phyloP scores from a whole-genome alignment of 1,140 invertebrate species.

The Melipona quadrifasciata region DNA sequence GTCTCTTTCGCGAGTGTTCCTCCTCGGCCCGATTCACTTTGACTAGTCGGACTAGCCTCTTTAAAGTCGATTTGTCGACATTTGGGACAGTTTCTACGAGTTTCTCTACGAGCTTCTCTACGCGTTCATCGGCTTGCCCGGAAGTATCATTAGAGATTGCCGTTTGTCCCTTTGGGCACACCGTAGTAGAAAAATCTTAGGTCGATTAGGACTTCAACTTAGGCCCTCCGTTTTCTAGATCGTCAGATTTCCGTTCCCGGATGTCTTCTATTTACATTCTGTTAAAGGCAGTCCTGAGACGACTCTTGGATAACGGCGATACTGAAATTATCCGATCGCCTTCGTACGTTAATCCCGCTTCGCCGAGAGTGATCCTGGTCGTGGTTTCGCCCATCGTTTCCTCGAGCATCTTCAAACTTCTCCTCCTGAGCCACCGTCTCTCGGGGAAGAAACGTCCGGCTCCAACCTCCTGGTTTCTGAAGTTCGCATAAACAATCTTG shows the following conservation, averaged over 20 bases:
- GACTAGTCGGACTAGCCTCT: neutral
- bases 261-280: neutral
- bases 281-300: neutral
- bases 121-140: neutral
- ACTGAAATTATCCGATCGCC: constrained; percentile 2
- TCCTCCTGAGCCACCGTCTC: neutral
- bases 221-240: neutral
- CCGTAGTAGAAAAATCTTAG: constrained; percentile 18
- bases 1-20: too few species aligned
- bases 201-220: neutral
- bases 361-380: neutral
- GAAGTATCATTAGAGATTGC: neutral
- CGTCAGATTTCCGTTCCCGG: neutral
- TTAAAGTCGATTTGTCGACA: neutral
- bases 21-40: neutral
- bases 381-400: neutral
- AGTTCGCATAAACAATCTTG: constrained; percentile 27
- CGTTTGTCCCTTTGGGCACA: too few species aligned
- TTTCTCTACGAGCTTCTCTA: neutral
- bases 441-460: neutral
- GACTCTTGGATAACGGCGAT: neutral
- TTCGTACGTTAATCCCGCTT: neutral
- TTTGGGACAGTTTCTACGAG: too few species aligned
- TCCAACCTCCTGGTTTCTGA: neutral
- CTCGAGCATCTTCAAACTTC: neutral